phyloP scores from a whole-genome alignment of 2,888 invertebrate genomes.

The Chrysotoxum bicinctum region DNA sequence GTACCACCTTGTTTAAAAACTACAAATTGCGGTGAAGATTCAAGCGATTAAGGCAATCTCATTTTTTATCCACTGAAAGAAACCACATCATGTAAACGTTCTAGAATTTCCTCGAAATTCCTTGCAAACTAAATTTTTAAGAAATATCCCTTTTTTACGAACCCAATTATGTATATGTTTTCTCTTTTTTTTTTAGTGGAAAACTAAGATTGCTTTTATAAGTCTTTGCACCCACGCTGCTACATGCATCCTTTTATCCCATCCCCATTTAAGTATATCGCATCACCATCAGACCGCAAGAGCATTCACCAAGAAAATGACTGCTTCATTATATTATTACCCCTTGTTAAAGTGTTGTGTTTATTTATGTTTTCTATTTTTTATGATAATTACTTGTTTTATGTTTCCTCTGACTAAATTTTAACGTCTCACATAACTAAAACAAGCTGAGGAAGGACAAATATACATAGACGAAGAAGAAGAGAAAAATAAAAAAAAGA shows the following conservation, averaged over 20 bases:
- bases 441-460: slow-evolving; percentile 16
- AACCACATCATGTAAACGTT: not conserved
- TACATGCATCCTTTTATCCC: not conserved
- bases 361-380: slow-evolving; percentile 18
- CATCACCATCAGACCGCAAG: not conserved
- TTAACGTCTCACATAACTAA: slow-evolving; percentile 54
- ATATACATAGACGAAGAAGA: not conserved
- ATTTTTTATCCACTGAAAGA: too few species aligned
- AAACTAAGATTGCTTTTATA: not conserved
- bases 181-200: not conserved
- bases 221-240: not conserved
- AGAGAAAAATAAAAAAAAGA: not conserved
- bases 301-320: slow-evolving; percentile 15
- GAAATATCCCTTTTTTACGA: not conserved
- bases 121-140: not conserved
- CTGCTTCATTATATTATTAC: slow-evolving; percentile 27
- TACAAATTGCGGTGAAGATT: too few species aligned
- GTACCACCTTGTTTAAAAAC: too few species aligned
- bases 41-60: too few species aligned
- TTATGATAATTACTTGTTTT: slow-evolving; percentile 67
- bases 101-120: not conserved
- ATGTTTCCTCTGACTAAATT: slow-evolving; percentile 56
- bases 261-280: not conserved
- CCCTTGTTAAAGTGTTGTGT: slow-evolving; percentile 42
- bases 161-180: not conserved